A percentile compares a stretch with the other conserved stretches of the same genome.
phyloP scores from a whole-genome alignment of 2,113 vertebrate genomes.

The Laterallus jamaicensis region DNA sequence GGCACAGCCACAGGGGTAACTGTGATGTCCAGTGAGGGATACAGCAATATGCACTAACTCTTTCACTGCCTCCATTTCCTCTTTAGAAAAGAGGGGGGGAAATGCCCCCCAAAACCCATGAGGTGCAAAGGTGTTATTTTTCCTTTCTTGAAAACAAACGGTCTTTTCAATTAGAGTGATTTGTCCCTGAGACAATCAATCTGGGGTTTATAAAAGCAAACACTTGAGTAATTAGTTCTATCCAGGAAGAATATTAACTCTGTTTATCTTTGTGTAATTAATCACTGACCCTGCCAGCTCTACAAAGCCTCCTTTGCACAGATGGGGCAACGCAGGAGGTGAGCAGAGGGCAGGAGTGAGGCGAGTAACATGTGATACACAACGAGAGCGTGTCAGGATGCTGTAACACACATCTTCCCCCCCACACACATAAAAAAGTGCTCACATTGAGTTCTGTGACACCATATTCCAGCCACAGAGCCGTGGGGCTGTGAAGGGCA shows the following conservation, averaged over 20 bases:
- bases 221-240: slow-evolving; percentile 79
- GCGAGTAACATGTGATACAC: slow-evolving; percentile 40
- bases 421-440: slow-evolving; percentile 41
- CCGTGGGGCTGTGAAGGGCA: neutral
- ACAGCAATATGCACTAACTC: neutral
- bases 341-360: slow-evolving; percentile 42
- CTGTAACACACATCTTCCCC: slow-evolving; percentile 22
- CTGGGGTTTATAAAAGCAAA: slow-evolving; percentile 78
- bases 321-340: slow-evolving; percentile 21
- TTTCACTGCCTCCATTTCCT: neutral
- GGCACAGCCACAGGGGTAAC: neutral
- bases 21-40: neutral
- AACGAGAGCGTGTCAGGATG: slow-evolving; percentile 31
- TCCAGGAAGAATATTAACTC: slow-evolving; percentile 80
- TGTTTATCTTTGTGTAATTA: slow-evolving; percentile 82
- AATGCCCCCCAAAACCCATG: neutral
- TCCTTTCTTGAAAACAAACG: slow-evolving; percentile 65
- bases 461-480: slow-evolving; percentile 27
- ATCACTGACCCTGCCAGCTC: slow-evolving; percentile 75
- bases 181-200: slow-evolving; percentile 75
- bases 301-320: slow-evolving; percentile 53
- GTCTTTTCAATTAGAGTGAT: slow-evolving; percentile 78
- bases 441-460: slow-evolving; percentile 42
- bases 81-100: neutral
- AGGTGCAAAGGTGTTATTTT: slow-evolving; percentile 24